Evolutionary conservation across 2,888 invertebrate genomes (phyloP).

Genomic region (Orchesellides sinensis): DNA sequence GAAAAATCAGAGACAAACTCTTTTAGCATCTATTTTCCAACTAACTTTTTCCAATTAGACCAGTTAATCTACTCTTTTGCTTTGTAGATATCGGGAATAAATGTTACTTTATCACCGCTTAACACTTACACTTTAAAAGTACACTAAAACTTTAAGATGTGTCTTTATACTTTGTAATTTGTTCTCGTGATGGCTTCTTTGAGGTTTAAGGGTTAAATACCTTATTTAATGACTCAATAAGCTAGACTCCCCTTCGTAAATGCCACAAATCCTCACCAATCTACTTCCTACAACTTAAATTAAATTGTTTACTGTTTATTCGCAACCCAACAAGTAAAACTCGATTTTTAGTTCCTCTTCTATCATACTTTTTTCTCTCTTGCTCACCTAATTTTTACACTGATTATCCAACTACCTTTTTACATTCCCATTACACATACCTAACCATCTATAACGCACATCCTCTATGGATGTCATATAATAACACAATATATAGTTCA

Average conservation of each 20-base stretch:
- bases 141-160: neutral
- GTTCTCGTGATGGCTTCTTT: neutral
- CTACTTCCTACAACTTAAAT: neutral
- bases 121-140: too few relatives aligned
- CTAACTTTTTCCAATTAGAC: too few relatives aligned
- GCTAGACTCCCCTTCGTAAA: neutral
- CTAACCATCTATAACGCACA: neutral
- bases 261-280: neutral
- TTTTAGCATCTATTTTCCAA: too few relatives aligned
- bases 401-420: neutral
- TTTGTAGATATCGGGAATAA: too few relatives aligned
- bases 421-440: neutral
- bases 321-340: slow-evolving; percentile 33
- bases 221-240: neutral
- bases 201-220: too few relatives aligned
- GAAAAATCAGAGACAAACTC: too few relatives aligned
- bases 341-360: slow-evolving; percentile 39
- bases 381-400: slow-evolving; percentile 5
- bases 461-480: too few relatives aligned
- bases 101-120: too few relatives aligned
- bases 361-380: too few relatives aligned
- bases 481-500: slow-evolving; percentile 1
- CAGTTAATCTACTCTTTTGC: too few relatives aligned
- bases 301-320: neutral
- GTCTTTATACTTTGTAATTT: neutral